Conservation (phyloP, 37 sponge, comb jelly and placozoan genomes). For the Hormiphora californensis region DNA sequence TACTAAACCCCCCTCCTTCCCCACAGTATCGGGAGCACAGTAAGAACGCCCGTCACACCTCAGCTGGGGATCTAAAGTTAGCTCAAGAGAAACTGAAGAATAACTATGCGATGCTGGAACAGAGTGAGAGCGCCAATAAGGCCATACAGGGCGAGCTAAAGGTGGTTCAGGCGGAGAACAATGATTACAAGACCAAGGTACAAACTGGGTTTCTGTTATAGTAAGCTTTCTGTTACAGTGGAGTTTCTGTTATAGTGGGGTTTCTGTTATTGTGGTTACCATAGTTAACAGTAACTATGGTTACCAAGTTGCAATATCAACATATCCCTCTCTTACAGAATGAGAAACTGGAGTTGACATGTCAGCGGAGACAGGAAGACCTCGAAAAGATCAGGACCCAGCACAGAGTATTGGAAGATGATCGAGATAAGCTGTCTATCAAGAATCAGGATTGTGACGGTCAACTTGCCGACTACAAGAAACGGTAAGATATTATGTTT, state of each 20-base stretch:
- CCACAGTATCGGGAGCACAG: constrained; percentile 54
- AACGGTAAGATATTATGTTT: too few species aligned
- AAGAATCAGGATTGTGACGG: constrained; percentile 34
- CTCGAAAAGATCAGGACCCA: constrained; percentile 23
- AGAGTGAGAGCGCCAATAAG: constrained; percentile 40
- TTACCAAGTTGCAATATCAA: too few species aligned
- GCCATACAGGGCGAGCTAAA: constrained; percentile 31
- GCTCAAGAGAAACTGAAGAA: constrained; percentile 41
- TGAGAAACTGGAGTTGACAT: constrained; percentile 24
- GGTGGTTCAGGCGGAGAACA: neutral
- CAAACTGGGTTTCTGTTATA: neutral
- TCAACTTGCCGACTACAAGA: constrained; percentile 28
- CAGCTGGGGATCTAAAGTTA: constrained; percentile 7
- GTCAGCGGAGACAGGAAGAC: constrained; percentile 41
- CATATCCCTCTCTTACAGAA: neutral
- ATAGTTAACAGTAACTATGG: too few species aligned
- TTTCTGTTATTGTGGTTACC: too few species aligned
- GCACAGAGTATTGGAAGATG: constrained; percentile 5
- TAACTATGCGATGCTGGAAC: constrained; percentile 40
- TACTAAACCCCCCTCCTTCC: neutral
- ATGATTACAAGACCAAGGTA: constrained; percentile 8
- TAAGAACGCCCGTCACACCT: constrained; percentile 50
- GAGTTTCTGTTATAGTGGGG: too few species aligned
- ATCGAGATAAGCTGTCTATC: constrained; percentile 7
- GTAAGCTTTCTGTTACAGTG: too few species aligned